These are phyloP conservation scores for Acrocera orbiculus DNA, from an alignment of 2,888 invertebrate genomes.

Conservation along the genomic window DNA sequence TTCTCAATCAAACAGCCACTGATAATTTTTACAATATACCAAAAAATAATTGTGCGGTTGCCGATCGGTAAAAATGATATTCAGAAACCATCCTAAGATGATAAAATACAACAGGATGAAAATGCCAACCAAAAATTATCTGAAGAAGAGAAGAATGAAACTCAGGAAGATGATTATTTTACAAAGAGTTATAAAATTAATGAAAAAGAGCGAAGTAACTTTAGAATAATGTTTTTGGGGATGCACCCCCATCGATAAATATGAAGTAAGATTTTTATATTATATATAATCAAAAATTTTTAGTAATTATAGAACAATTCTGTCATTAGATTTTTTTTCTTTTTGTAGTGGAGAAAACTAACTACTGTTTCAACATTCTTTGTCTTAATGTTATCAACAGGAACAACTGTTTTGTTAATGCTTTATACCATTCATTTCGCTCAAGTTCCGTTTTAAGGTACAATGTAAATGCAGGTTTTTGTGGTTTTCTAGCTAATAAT, in stretches of 20 bases:
- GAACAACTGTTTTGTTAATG: no score
- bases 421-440: no score
- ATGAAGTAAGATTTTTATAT: constrained; percentile 10
- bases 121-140: background rate
- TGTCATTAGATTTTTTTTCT: no score
- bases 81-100: background rate
- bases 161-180: constrained; percentile 22
- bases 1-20: constrained; percentile 16
- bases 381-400: no score
- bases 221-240: constrained; percentile 15
- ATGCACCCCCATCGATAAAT: constrained; percentile 15
- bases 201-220: constrained; percentile 20
- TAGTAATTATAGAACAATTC: no score
- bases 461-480: no score
- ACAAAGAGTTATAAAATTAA: constrained; percentile 28
- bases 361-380: no score
- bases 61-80: constrained; percentile 6
- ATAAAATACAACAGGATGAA: background rate
- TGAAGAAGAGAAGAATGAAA: background rate
- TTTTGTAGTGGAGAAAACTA: no score
- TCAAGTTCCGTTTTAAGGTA: no score
- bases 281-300: no score
- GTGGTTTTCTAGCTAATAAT: no score
- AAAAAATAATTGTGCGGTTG: constrained; percentile 21
- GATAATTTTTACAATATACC: constrained; percentile 26